Conservation (phyloP, 2,888 invertebrate species). For the Cylloceria caligata region DNA sequence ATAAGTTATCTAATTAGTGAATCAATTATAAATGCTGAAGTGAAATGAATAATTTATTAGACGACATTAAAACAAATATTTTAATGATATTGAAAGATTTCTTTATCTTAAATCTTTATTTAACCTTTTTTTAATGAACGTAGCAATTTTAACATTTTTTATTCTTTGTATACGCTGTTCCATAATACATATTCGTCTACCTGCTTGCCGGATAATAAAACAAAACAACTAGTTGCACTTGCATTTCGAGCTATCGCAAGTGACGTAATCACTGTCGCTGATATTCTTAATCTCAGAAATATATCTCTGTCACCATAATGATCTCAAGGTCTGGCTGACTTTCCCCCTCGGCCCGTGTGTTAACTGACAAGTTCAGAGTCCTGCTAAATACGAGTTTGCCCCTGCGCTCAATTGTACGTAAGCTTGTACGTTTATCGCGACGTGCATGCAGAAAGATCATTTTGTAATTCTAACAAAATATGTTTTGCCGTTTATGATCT, state of each 20-base stretch:
- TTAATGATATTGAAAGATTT: too few species aligned
- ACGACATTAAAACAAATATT: too few species aligned
- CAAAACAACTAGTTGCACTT: neutral
- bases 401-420: neutral
- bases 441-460: too few species aligned
- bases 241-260: constrained; percentile 18
- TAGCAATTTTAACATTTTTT: too few species aligned
- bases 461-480: too few species aligned
- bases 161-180: too few species aligned
- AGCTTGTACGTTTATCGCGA: neutral
- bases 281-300: constrained; percentile 40
- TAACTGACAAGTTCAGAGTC: constrained; percentile 32
- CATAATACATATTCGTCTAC: neutral
- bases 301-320: constrained; percentile 32
- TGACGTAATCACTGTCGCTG: constrained; percentile 36
- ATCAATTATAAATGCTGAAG: too few species aligned
- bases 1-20: too few species aligned
- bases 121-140: too few species aligned
- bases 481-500: too few species aligned
- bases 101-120: too few species aligned
- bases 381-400: neutral
- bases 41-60: too few species aligned
- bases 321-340: constrained; percentile 36
- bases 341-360: constrained; percentile 4
- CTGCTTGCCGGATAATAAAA: constrained; percentile 27